These are phyloP conservation scores for Gobio occitaniae DNA, from an alignment of 2,797 vertebrate species.

Conservation along the genomic window DNA sequence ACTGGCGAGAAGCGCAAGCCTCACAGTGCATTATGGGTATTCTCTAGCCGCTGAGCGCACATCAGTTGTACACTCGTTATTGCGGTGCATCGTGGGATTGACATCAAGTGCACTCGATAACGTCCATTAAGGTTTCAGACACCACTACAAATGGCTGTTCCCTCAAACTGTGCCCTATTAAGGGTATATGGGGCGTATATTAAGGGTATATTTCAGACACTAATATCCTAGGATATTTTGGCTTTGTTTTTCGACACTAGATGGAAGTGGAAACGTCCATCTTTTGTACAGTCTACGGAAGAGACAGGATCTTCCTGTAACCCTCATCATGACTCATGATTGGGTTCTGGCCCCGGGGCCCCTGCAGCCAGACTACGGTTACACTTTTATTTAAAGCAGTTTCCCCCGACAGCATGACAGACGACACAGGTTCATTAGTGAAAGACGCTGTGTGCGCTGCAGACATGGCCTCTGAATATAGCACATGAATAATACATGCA, in stretches of 20 bases:
- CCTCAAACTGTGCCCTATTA: too few relatives aligned
- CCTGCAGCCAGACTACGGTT: constrained; percentile 47
- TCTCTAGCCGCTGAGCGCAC: too few relatives aligned
- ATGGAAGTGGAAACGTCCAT: neutral
- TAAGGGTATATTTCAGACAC: too few relatives aligned
- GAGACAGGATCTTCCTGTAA: neutral
- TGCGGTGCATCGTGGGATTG: too few relatives aligned
- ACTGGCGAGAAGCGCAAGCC: too few relatives aligned
- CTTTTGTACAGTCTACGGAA: neutral
- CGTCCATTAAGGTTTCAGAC: too few relatives aligned
- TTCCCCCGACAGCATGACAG: constrained; percentile 49
- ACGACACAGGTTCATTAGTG: constrained; percentile 44
- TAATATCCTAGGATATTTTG: neutral
- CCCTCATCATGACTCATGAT: constrained; percentile 47
- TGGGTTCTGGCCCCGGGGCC: constrained; percentile 31
- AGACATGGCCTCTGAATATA: constrained; percentile 41
- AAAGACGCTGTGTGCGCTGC: constrained; percentile 34
- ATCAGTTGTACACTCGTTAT: too few relatives aligned
- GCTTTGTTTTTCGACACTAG: neutral
- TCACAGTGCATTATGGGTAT: too few relatives aligned
- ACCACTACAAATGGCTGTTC: too few relatives aligned
- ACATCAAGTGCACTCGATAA: too few relatives aligned
- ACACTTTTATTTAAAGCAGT: constrained; percentile 54
- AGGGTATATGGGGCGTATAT: too few relatives aligned
- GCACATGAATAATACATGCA: constrained; percentile 47